A percentile compares a stretch with the other conserved stretches of the same genome.
Evolutionary conservation across 2,797 vertebrate genomes (phyloP).

Genomic region (Micrastur ruficollis): DNA sequence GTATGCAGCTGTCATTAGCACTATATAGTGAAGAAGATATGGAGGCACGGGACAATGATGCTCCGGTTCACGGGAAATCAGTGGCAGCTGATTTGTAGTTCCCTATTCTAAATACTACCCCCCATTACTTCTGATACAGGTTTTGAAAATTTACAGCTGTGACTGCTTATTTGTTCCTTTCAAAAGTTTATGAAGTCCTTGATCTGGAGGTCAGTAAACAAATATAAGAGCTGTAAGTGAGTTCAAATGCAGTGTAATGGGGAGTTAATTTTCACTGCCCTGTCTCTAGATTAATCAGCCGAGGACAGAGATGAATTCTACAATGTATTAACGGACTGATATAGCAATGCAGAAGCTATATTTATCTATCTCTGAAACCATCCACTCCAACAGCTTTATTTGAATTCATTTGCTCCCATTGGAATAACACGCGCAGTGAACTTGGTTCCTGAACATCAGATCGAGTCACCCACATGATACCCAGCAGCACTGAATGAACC

Average conservation of each 20-base stretch:
- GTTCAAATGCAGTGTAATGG: conserved; percentile 21
- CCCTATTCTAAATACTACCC: background rate
- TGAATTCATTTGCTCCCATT: conserved; percentile 32
- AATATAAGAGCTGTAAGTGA: conserved; percentile 15
- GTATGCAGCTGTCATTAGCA: background rate
- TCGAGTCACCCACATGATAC: background rate
- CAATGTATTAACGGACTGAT: conserved; percentile 49
- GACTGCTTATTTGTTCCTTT: conserved; percentile 27
- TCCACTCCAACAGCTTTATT: conserved; percentile 17
- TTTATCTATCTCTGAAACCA: conserved; percentile 36
- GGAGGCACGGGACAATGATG: background rate
- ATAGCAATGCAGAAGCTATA: conserved; percentile 45
- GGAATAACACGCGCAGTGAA: conserved; percentile 28
- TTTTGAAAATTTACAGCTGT: background rate
- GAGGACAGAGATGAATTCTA: conserved; percentile 67
- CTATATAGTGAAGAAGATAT: background rate
- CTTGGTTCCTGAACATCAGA: conserved; percentile 4
- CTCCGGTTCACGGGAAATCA: background rate
- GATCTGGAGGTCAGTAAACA: conserved; percentile 41
- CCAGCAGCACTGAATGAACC: background rate
- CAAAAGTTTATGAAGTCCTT: conserved; percentile 51
- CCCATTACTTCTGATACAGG: background rate
- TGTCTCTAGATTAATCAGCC: conserved; percentile 53
- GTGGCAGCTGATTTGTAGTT: background rate
- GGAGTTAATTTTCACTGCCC: conserved; percentile 65